These are phyloP conservation scores for Enteromius radiatus DNA, from an alignment of 2,797 vertebrate genomes.

Conservation along the genomic window DNA sequence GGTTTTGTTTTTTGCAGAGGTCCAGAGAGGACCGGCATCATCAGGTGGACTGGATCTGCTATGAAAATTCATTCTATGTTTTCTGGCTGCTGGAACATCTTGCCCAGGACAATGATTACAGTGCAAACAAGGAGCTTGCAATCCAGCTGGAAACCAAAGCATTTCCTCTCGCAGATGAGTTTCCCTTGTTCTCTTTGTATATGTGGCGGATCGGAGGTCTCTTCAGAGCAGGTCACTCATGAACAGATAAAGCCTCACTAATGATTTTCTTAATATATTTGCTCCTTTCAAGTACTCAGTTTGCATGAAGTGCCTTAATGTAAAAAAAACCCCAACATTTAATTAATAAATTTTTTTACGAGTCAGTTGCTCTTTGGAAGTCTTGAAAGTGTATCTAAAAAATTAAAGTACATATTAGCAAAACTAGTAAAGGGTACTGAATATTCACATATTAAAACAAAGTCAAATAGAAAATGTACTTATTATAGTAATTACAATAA, in stretches of 20 bases:
- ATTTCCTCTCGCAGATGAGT: constrained; percentile 82
- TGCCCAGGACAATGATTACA: constrained; percentile 63
- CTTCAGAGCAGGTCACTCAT: constrained; percentile 63
- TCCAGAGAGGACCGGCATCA: constrained; percentile 18
- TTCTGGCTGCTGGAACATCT: constrained; percentile 84
- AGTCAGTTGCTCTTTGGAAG: not conserved
- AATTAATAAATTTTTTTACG: not conserved
- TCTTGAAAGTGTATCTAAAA: not conserved
- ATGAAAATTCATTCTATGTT: constrained; percentile 85
- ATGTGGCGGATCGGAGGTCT: constrained; percentile 84
- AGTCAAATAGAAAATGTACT: too few species aligned
- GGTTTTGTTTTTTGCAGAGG: constrained; percentile 55
- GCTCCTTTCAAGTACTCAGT: not conserved
- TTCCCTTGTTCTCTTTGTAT: constrained; percentile 87
- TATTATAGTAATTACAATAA: too few species aligned
- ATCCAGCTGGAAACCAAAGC: constrained; percentile 77
- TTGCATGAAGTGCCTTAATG: not conserved
- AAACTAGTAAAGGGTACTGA: too few species aligned
- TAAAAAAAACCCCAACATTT: not conserved
- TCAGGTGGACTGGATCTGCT: constrained; percentile 61
- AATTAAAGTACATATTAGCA: too few species aligned
- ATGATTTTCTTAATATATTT: not conserved
- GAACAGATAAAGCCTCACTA: constrained; percentile 8
- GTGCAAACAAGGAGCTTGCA: constrained; percentile 68
- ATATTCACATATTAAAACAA: too few species aligned